Conservation (phyloP, 1,140 invertebrate genomes). For the Papilio xuthus region DNA sequence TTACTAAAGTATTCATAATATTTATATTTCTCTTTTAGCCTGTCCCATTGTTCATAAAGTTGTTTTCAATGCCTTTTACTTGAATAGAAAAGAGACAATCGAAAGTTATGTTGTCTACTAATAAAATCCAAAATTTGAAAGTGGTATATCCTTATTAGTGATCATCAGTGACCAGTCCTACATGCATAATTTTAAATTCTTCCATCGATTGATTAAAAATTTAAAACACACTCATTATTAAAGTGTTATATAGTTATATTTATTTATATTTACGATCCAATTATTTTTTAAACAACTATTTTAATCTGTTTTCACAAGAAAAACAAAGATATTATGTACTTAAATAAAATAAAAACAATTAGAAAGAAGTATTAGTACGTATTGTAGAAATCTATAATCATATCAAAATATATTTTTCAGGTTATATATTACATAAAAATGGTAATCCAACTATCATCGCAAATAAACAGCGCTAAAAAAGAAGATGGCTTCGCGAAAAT, state of each 20-base stretch:
- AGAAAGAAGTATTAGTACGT: too few species aligned
- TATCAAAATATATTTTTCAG: background rate
- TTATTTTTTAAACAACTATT: too few species aligned
- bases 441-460: slow-evolving; percentile 50
- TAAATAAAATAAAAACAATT: too few species aligned
- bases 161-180: background rate
- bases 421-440: slow-evolving; percentile 43
- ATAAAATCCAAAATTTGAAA: background rate
- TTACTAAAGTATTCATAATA: too few species aligned
- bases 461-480: slow-evolving; percentile 48
- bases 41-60: background rate
- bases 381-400: too few species aligned
- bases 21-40: background rate
- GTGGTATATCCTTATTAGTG: background rate
- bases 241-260: too few species aligned
- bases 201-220: background rate
- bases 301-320: too few species aligned
- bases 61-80: background rate
- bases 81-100: background rate
- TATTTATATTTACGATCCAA: too few species aligned
- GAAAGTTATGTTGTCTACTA: background rate
- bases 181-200: background rate
- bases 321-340: too few species aligned
- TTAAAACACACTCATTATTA: background rate
- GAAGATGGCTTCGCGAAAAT: slow-evolving; percentile 63